These are phyloP conservation scores for Oligia fasciuncula DNA, from an alignment of 2,888 invertebrate genomes.

Conservation along the genomic window DNA sequence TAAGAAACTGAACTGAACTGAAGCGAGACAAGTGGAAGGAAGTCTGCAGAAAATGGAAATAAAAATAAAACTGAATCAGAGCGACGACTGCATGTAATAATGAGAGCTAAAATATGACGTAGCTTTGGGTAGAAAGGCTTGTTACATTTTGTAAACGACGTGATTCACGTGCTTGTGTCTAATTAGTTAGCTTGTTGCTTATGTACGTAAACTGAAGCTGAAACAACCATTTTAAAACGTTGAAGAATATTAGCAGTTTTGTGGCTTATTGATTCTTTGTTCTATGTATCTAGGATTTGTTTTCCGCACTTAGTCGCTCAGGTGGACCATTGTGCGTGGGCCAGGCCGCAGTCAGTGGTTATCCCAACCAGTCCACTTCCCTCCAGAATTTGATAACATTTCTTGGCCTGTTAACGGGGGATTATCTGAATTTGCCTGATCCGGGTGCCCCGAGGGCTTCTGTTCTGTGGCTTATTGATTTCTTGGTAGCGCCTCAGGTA, in stretches of 20 bases:
- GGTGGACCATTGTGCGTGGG: not conserved
- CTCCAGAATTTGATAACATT: not conserved
- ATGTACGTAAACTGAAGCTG: not conserved
- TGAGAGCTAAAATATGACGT: not conserved
- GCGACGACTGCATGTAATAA: not conserved
- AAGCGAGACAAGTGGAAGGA: slow-evolving; percentile 15
- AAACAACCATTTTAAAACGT: not conserved
- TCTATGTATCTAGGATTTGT: not conserved
- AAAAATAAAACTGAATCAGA: not conserved
- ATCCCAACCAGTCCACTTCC: not conserved
- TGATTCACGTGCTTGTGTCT: not conserved
- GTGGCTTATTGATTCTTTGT: not conserved
- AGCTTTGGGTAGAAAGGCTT: not conserved
- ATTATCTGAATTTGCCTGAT: not conserved
- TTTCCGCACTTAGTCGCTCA: not conserved
- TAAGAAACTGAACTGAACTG: slow-evolving; percentile 19
- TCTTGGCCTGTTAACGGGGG: not conserved
- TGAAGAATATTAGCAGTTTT: not conserved
- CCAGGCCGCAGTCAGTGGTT: not conserved
- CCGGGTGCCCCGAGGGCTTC: not conserved
- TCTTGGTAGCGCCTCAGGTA: not conserved
- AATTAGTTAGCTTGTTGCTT: not conserved
- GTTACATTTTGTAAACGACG: not conserved
- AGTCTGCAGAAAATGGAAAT: slow-evolving; percentile 1
- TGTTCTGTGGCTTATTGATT: not conserved